Evolutionary conservation across 2,888 invertebrate genomes (phyloP).

Genomic region (Dascillus cervinus): DNA sequence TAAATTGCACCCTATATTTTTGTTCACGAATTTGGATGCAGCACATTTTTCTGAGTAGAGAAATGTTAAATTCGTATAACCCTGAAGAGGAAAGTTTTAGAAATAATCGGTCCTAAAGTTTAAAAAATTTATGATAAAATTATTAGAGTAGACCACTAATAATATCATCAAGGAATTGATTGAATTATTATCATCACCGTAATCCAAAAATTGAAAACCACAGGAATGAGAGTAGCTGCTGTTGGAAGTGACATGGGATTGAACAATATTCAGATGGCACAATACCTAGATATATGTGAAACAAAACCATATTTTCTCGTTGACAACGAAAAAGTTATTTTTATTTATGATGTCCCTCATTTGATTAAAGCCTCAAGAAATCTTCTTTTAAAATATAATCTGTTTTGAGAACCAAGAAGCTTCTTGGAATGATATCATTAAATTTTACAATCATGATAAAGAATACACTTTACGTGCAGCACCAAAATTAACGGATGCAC

Average conservation of each 20-base stretch:
- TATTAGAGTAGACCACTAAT: no score
- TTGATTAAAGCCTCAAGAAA: slow-evolving; percentile 12
- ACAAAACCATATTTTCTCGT: slow-evolving; percentile 11
- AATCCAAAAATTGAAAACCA: slow-evolving; percentile 6
- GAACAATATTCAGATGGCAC: slow-evolving; percentile 8
- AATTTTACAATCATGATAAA: slow-evolving; percentile 11
- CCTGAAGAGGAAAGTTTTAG: no score
- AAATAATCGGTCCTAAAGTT: no score
- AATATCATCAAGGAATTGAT: no score
- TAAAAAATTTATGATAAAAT: no score
- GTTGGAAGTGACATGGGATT: slow-evolving; percentile 10
- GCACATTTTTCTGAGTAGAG: no score
- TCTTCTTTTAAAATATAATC: slow-evolving; percentile 9
- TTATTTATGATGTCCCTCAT: slow-evolving; percentile 13
- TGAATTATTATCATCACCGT: no score
- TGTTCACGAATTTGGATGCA: no score
- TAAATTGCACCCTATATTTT: no score
- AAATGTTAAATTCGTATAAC: no score
- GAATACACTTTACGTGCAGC: slow-evolving; percentile 5
- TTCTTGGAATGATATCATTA: slow-evolving; percentile 5
- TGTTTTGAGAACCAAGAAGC: slow-evolving; percentile 3
- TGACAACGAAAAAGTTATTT: slow-evolving; percentile 7
- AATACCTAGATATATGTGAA: slow-evolving; percentile 2
- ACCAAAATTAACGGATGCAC: slow-evolving; percentile 12
- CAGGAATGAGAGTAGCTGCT: slow-evolving; percentile 6